Evolutionary conservation across 1,140 invertebrate species (phyloP).

Genomic region (Penaeus vannamei): DNA sequence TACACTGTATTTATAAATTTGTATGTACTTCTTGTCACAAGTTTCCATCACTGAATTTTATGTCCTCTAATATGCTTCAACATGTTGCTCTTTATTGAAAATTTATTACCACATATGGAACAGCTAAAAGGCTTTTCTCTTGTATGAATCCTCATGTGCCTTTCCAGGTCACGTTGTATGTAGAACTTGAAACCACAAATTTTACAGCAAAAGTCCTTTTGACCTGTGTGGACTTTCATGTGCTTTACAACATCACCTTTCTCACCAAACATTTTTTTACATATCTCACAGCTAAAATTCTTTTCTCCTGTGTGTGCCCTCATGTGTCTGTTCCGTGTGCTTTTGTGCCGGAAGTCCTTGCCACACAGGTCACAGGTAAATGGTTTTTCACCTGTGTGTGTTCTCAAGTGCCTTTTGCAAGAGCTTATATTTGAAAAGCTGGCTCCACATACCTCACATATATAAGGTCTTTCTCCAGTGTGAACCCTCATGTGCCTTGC

Average conservation of each 20-base stretch:
- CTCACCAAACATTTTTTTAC: slow-evolving; percentile 5
- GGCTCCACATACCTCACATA: slow-evolving; percentile 4
- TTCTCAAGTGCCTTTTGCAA: slow-evolving; percentile 10
- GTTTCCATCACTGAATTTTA: too few relatives aligned
- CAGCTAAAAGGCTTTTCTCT: slow-evolving; percentile 2
- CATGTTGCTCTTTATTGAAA: neutral
- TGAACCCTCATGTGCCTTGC: slow-evolving; percentile 1
- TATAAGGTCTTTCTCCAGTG: neutral
- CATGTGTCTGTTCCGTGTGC: neutral
- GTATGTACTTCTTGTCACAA: too few relatives aligned
- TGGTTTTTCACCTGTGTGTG: neutral
- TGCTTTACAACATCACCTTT: neutral
- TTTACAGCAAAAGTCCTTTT: neutral
- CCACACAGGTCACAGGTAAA: slow-evolving; percentile 13
- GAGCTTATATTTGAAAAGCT: neutral
- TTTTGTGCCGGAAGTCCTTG: neutral
- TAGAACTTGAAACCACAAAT: neutral
- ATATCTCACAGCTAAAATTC: slow-evolving; percentile 6
- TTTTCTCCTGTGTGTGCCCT: slow-evolving; percentile 4
- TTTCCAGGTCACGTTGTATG: neutral
- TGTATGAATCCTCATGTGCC: slow-evolving; percentile 18
- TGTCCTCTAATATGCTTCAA: too few relatives aligned
- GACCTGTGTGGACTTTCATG: neutral
- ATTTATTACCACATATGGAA: neutral
- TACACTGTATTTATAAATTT: too few relatives aligned